Base-by-base conservation (phyloP, 1,140 invertebrate genomes). In the Drosophila gunungcola region DNA sequence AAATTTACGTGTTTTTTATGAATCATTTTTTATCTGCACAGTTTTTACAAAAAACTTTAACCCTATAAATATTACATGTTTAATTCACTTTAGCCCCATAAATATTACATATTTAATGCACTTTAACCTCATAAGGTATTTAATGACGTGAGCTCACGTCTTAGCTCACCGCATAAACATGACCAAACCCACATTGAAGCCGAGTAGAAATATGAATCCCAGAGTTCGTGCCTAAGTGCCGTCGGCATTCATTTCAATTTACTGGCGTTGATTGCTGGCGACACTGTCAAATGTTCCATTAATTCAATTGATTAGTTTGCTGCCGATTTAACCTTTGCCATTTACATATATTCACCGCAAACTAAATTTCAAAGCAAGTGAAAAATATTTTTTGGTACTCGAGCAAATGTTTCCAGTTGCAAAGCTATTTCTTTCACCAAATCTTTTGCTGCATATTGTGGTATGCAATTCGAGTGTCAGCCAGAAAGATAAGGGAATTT, bases 231-330 rank as follows among this genome's bases (percentile, higher is more conserved):
- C 13, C 52, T 16, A 36, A 70, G 67, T 68, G 64, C 64, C 64
- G 41, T 41, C 38, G 46, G 72, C 73, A 76, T 64, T 63, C 60
- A 77, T 76, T 72, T 45, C 57, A 52, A 51, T 64, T 49, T 45
- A 68, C 21, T 58, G 52, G 70, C 69, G 60, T 83, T 83, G 78
- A 81, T 86, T 78, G 72, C 38, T 45, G 36, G 53, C 58, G 61
- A 49, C 53, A 57, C 38, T 42, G 45, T n/a, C 72, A 55, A 27
- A 21, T 52, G 52, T 60, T 39, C 25, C 48, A 34, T 61, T 86
- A 86, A 86, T 82, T 86, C 79, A 88, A 88, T 86, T 86, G 83
- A 88, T 85, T 88, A 82, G 74, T 88, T 74, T 57, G 68, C 62
- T 46, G 60, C 12, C 51, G 32, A 57, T 61, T 53, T 45, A 43